phyloP scores from a whole-genome alignment of 2,113 vertebrate genomes.

The Apodemus speciosus region DNA sequence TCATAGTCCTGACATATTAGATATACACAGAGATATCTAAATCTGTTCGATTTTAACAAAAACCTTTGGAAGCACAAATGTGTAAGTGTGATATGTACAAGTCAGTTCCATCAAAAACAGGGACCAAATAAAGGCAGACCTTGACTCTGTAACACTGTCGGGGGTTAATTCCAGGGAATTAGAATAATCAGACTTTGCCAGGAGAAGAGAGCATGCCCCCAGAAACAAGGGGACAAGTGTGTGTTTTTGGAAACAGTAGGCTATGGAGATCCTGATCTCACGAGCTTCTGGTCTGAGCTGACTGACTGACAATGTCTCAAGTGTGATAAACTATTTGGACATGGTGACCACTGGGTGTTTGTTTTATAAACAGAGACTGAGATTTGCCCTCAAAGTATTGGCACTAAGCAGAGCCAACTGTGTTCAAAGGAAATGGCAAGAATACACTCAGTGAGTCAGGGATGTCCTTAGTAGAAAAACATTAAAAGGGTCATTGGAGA shows the following conservation, averaged over 20 bases:
- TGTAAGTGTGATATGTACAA: neutral
- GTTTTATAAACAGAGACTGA: slow-evolving; percentile 42
- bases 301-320: slow-evolving; percentile 38
- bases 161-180: neutral
- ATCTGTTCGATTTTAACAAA: neutral
- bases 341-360: slow-evolving; percentile 42
- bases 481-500: neutral
- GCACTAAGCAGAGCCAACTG: neutral
- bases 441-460: neutral
- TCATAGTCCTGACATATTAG: neutral
- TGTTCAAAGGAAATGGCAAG: neutral
- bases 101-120: neutral
- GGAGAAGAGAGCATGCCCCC: neutral
- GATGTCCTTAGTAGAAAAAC: slow-evolving; percentile 16
- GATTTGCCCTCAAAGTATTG: slow-evolving; percentile 20
- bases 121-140: neutral
- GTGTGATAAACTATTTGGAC: slow-evolving; percentile 52
- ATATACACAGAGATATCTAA: neutral
- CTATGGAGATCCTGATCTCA: slow-evolving; percentile 44
- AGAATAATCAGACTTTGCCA: slow-evolving; percentile 8
- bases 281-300: slow-evolving; percentile 48
- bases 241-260: slow-evolving; percentile 37
- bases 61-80: neutral
- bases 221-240: slow-evolving; percentile 39
- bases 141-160: neutral